Conservation (phyloP, 1,140 invertebrate genomes). For the Plodia interpunctella region DNA sequence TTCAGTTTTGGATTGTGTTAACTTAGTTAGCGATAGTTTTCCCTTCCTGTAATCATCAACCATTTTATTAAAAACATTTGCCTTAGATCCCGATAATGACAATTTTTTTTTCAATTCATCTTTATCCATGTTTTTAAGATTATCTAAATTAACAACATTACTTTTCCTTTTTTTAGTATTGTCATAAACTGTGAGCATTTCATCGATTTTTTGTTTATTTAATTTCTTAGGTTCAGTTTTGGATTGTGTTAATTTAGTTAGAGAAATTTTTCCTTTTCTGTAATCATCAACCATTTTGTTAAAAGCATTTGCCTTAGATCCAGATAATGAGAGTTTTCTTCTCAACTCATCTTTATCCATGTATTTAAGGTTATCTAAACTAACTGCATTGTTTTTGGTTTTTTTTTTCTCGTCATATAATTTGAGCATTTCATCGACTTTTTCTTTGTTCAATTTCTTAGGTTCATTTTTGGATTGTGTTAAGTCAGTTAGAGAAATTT, state of each 20-base stretch:
- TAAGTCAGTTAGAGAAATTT: conserved; percentile 11
- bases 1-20: conserved; percentile 10
- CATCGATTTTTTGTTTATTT: conserved; percentile 14
- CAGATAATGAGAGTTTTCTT: conserved; percentile 14
- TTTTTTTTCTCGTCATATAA: conserved; percentile 20
- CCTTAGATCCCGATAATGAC: conserved; percentile 7
- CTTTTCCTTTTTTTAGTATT: conserved; percentile 1
- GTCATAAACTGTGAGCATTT: conserved; percentile 18
- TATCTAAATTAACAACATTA: background rate
- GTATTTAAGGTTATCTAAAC: conserved; percentile 6
- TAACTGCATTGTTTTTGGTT: conserved; percentile 16
- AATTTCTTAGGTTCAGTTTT: conserved; percentile 12
- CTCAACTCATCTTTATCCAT: conserved; percentile 15
- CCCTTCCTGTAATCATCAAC: conserved; percentile 19
- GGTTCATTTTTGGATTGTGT: too few species aligned
- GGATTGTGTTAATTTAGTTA: conserved; percentile 6
- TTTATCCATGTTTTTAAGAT: conserved; percentile 12
- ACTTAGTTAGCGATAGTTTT: conserved; percentile 14
- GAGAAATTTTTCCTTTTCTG: conserved; percentile 17
- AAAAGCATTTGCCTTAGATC: conserved; percentile 8
- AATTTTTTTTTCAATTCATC: conserved; percentile 19
- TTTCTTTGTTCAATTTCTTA: too few species aligned
- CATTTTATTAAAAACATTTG: conserved; percentile 13
- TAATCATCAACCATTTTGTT: conserved; percentile 18
- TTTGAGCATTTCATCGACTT: conserved; percentile 28